These are phyloP conservation scores for Clepsis dumicolana DNA, from an alignment of 2,888 invertebrate genomes.

Conservation along the genomic window DNA sequence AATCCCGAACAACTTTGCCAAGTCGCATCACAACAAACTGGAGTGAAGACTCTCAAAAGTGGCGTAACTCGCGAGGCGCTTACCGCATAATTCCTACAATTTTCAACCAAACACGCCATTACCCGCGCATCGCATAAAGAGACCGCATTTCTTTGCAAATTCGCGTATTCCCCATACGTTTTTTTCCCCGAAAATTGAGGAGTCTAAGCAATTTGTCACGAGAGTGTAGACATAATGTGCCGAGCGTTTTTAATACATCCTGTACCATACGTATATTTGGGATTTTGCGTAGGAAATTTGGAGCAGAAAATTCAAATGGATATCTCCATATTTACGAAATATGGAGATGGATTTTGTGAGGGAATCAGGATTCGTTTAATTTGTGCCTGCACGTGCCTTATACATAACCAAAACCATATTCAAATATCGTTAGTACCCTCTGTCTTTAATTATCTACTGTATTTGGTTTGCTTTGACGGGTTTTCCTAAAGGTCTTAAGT, in stretches of 20 bases:
- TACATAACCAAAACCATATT: background rate
- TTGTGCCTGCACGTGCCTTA: background rate
- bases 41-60: slow-evolving; percentile 6
- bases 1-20: background rate
- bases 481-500: background rate
- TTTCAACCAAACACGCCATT: slow-evolving; percentile 24
- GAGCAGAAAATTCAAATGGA: slow-evolving; percentile 17
- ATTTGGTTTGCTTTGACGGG: background rate
- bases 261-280: slow-evolving; percentile 11
- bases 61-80: slow-evolving; percentile 9
- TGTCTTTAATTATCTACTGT: background rate
- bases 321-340: slow-evolving; percentile 14
- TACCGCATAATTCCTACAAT: slow-evolving; percentile 7
- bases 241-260: slow-evolving; percentile 34
- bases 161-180: slow-evolving; percentile 38
- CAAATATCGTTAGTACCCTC: background rate
- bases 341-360: slow-evolving; percentile 10
- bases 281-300: slow-evolving; percentile 15
- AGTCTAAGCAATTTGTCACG: slow-evolving; percentile 54
- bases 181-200: slow-evolving; percentile 48
- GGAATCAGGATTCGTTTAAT: slow-evolving; percentile 9
- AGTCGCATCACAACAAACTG: background rate
- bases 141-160: slow-evolving; percentile 30
- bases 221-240: slow-evolving; percentile 44
- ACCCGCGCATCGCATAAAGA: slow-evolving; percentile 18